Conservation (phyloP, 2,888 invertebrate species). For the Acleris emargana region DNA sequence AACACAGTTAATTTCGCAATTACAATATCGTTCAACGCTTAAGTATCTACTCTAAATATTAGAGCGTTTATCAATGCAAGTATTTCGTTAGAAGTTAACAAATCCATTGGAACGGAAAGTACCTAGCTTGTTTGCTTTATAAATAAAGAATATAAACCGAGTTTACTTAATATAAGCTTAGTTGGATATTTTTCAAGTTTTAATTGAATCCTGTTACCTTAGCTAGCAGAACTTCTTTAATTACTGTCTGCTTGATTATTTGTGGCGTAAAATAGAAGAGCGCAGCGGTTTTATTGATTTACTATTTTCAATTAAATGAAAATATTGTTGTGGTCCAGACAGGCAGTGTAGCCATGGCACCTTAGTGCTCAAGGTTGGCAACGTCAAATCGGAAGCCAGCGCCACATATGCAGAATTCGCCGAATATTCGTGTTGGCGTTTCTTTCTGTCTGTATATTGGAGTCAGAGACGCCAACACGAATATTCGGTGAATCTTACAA, state of each 20-base stretch:
- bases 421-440: too few species aligned
- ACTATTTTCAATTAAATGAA: neutral
- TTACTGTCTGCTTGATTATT: slow-evolving; percentile 53
- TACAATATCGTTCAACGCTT: too few species aligned
- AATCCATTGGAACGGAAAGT: neutral
- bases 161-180: slow-evolving; percentile 44
- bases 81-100: neutral
- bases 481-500: too few species aligned
- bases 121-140: neutral
- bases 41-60: too few species aligned
- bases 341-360: too few species aligned
- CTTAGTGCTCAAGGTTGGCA: too few species aligned
- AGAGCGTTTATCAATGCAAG: too few species aligned
- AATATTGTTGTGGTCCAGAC: neutral
- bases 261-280: slow-evolving; percentile 40
- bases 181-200: slow-evolving; percentile 57
- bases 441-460: too few species aligned
- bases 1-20: too few species aligned
- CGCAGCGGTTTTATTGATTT: slow-evolving; percentile 35
- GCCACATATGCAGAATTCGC: too few species aligned
- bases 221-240: slow-evolving; percentile 70
- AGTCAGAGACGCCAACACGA: too few species aligned
- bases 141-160: slow-evolving; percentile 52
- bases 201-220: slow-evolving; percentile 69
- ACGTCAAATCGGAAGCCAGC: too few species aligned